Evolutionary conservation across 2,113 vertebrate species (phyloP), one percentile per base, ranked within the genome.

Genomic region (Bombycilla garrulus): DNA sequence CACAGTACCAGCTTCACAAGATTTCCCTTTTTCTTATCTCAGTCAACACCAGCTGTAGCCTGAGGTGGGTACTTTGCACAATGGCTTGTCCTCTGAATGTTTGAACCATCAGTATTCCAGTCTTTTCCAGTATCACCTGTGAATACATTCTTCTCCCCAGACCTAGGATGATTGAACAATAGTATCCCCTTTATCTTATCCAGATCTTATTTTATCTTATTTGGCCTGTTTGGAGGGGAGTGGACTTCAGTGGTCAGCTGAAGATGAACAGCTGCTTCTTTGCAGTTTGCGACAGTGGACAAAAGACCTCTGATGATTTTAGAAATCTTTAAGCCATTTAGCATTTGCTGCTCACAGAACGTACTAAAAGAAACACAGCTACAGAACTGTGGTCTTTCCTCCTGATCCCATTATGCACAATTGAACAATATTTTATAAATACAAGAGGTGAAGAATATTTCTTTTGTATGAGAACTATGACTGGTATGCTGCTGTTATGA

Each of bases 361-460:
- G 3, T 28, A 51, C 11, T 44, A 69, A 54, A 86, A 48, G 33
- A 78, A 82, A 58, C 16, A 69, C 4, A 54, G 15, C 42, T 73
- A 61, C 10, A 82, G 26, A 35, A 64, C 15, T 61, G 29, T 60
- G 16, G 10, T 33, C 35, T 88, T 86, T 77, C 25, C 79, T 60
- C 7, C 19, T 47, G 6, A 13, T 67, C 20, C 22, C 24, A 56
- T n/a, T 65, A 69, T 47, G 19, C 5, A 54, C 9, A 74, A 64
- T 51, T 85, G 51, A 82, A 60, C 11, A 48, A 35, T 69, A 65
- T 80, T 85, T 90, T 69, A 79, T 56, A 88, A 66, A 90, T 81
- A 12, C 5, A 86, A 42, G 12, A 61, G 11, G 5, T 86, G 36
- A 82, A 79, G 22, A 73, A 36, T 12, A 29, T 44, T 31, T 56